phyloP scores from a whole-genome alignment of 1,140 invertebrate species.

The Drosophila pruinosa region DNA sequence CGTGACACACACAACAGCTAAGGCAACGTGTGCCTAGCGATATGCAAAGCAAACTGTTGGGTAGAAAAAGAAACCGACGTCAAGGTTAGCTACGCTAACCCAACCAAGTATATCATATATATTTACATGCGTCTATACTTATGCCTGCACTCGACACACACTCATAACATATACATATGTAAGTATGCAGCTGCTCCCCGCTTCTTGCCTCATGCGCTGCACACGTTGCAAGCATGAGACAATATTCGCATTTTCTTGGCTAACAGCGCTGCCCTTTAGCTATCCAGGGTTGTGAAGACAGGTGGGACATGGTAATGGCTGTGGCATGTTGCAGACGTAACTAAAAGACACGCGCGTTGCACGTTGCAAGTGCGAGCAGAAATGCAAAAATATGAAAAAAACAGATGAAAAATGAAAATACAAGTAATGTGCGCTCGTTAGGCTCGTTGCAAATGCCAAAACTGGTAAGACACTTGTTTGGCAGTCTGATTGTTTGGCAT shows the following conservation, averaged over 20 bases:
- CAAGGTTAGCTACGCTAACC: conserved; percentile 59
- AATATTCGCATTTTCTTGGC: conserved; percentile 52
- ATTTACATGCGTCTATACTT: conserved; percentile 18
- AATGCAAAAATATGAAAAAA: conserved; percentile 24
- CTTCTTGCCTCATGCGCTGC: not conserved
- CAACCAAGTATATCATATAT: conserved; percentile 27
- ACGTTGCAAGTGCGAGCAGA: not conserved
- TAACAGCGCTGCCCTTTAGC: conserved; percentile 25
- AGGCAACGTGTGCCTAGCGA: conserved; percentile 5
- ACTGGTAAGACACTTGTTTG: conserved; percentile 24
- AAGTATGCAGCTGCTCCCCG: not conserved
- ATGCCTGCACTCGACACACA: not conserved
- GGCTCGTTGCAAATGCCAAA: conserved; percentile 22
- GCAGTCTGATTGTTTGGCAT: conserved; percentile 11
- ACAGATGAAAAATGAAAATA: conserved; percentile 18
- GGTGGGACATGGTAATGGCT: not conserved
- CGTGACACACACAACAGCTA: not conserved
- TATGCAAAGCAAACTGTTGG: conserved; percentile 57
- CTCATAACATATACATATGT: not conserved
- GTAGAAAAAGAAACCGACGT: conserved; percentile 50
- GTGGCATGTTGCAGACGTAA: conserved; percentile 6
- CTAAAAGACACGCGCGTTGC: conserved; percentile 26
- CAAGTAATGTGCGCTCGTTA: conserved; percentile 30
- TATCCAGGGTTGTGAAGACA: not conserved
- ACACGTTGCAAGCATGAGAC: conserved; percentile 20